Conservation (phyloP, 2,797 vertebrate species). For the Notolabrus celidotus region DNA sequence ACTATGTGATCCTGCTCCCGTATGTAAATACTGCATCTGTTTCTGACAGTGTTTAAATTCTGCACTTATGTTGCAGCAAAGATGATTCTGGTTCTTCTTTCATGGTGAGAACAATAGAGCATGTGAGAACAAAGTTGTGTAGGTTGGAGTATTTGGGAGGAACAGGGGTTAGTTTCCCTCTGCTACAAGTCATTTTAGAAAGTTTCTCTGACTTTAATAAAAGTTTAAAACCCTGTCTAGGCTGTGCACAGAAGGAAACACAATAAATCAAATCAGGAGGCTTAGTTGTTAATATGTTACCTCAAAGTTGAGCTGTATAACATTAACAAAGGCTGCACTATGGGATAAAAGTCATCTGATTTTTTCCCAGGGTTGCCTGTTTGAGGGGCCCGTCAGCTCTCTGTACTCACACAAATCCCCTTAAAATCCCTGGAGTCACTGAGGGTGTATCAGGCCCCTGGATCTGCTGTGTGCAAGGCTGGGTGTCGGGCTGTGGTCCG, state of each 20-base stretch:
- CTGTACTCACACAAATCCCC: constrained; percentile 73
- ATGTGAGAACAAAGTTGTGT: constrained; percentile 17
- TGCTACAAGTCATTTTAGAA: constrained; percentile 24
- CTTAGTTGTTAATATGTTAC: constrained; percentile 69
- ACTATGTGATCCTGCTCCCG: constrained; percentile 65
- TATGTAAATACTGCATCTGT: constrained; percentile 59
- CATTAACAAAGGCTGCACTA: constrained; percentile 52
- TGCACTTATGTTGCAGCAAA: constrained; percentile 5
- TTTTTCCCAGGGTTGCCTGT: constrained; percentile 66
- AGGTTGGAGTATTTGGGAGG: constrained; percentile 19
- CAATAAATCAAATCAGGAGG: constrained; percentile 41
- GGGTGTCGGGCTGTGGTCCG: constrained; percentile 70
- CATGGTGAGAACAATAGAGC: constrained; percentile 13
- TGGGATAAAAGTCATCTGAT: constrained; percentile 28
- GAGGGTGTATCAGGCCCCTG: constrained; percentile 75
- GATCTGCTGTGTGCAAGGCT: constrained; percentile 78
- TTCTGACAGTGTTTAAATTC: constrained; percentile 43
- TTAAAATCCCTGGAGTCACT: constrained; percentile 78
- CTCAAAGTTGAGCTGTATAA: constrained; percentile 54
- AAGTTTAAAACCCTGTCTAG: no score
- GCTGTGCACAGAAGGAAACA: constrained; percentile 22
- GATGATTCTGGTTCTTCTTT: constrained; percentile 20
- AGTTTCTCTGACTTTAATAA: background rate
- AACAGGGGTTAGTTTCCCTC: constrained; percentile 7
- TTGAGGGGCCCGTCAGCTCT: constrained; percentile 57